Evolutionary conservation across 2,113 vertebrate species (phyloP), one percentile per base, ranked within the genome.

Genomic region (Gambusia affinis): DNA sequence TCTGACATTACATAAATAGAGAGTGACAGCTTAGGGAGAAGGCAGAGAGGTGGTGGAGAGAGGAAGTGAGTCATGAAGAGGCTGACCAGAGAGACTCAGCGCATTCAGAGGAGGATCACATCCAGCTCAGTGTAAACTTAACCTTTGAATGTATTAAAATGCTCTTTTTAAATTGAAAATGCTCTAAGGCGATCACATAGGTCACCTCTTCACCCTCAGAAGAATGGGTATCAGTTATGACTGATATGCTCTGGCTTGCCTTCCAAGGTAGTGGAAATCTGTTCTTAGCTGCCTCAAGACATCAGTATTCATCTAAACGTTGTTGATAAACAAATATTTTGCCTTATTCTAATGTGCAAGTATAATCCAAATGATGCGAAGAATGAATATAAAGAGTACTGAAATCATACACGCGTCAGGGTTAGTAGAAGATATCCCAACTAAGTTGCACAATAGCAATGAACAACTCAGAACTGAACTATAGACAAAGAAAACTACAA

Each of bases 1-100:
- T 75, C 74, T 70, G 76, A 79, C 62, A 68, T 89, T 75, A 82
- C 82, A 71, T 75, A 74, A 90, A 91, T 60, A 76, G 83, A 81
- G 64, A 81, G 71, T 80, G 88, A 90, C 87, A 89, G 82, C 75
- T 28, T 2, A 70, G 62, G 24, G 68, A 15, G 81, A 51, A 44
- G 60, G 60, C 70, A 81, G 79, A 72, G 70, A 76, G 78, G 73
- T 65, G 79, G 85, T 37, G 70, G 70, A 72, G 83, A 31, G 30
- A 75, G 68, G 70, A 62, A 84, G 73, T 78, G 85, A 86, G 81
- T 85, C 85, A 84, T 72, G 76, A 83, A 5, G 65, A 84, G 78
- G 80, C 61, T n/a, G 47, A 80, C 84, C 67, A 75, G 54, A 76
- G 79, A 78, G 27, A 65, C 82, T 71, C 33, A 27, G n/a, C 61